Percentiles rank a stretch among this genome's conserved stretches.
These are phyloP conservation scores for Chrysina gloriosa DNA, from an alignment of 2,888 invertebrate species.

Conservation along the genomic window DNA sequence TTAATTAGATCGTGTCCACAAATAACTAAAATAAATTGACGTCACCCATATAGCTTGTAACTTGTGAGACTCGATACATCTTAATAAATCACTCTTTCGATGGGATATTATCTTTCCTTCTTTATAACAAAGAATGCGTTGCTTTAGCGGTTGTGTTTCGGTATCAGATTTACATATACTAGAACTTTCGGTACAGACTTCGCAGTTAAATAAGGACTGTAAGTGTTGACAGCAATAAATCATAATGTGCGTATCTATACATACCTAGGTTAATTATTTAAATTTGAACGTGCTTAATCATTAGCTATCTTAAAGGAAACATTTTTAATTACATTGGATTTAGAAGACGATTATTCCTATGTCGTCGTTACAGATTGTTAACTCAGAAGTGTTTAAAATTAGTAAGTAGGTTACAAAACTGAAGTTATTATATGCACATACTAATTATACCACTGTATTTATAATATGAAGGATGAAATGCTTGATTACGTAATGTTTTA, in stretches of 20 bases:
- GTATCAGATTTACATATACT: not conserved
- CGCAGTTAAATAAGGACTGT: not conserved
- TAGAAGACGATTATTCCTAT: not conserved
- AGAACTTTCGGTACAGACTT: not conserved
- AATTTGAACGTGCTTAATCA: not conserved
- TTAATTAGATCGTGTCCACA: not conserved
- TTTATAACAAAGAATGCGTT: not conserved
- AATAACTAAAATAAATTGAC: conserved; percentile 5
- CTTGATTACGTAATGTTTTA: too few species aligned
- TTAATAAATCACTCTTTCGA: conserved; percentile 7
- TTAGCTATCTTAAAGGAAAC: not conserved
- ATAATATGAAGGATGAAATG: too few species aligned
- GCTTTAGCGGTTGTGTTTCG: not conserved
- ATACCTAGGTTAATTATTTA: not conserved
- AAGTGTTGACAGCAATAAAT: conserved; percentile 2
- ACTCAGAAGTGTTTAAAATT: not conserved
- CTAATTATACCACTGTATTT: not conserved
- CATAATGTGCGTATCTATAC: conserved; percentile 11
- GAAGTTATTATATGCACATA: not conserved
- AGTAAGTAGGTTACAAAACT: not conserved
- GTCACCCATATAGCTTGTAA: not conserved
- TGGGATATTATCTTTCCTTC: not conserved
- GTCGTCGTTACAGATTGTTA: not conserved
- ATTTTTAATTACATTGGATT: conserved; percentile 6
- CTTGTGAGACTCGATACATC: conserved; percentile 3